Evolutionary conservation across 2,888 invertebrate species (phyloP).

Genomic region (Andrena flavipes): DNA sequence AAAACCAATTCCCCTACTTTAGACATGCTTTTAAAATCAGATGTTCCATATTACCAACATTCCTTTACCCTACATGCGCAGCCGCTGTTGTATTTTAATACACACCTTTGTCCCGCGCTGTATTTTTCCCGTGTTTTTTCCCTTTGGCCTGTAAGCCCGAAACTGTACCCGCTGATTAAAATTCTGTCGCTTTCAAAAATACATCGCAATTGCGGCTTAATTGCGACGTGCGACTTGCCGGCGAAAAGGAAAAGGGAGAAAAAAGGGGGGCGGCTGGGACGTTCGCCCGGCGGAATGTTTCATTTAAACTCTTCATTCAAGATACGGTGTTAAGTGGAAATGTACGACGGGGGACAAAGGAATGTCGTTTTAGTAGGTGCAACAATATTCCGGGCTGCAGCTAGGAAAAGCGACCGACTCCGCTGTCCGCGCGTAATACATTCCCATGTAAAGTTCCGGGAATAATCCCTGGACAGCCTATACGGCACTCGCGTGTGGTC

Average conservation of each 20-base stretch:
- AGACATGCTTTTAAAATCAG: too few species aligned
- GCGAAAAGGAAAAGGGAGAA: background rate
- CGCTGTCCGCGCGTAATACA: constrained; percentile 34
- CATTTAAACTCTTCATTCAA: constrained; percentile 22
- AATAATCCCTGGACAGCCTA: constrained; percentile 60
- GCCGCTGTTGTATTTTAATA: constrained; percentile 46
- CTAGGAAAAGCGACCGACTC: background rate
- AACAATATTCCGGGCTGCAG: constrained; percentile 12
- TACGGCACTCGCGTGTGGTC: constrained; percentile 40
- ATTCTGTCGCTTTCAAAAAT: constrained; percentile 25
- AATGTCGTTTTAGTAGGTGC: background rate
- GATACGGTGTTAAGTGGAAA: constrained; percentile 20
- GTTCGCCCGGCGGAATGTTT: constrained; percentile 6
- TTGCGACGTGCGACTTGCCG: constrained; percentile 26
- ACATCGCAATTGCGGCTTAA: constrained; percentile 34
- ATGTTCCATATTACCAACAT: too few species aligned
- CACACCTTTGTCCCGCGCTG: background rate
- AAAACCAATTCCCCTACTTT: too few species aligned
- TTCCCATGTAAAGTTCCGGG: constrained; percentile 61
- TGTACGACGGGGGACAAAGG: constrained; percentile 9
- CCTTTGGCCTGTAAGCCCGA: constrained; percentile 22
- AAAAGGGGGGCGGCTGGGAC: background rate
- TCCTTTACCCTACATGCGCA: background rate
- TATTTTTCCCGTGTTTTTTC: too few species aligned
- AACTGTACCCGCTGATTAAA: constrained; percentile 36